Evolutionary conservation across 2,113 vertebrate genomes (phyloP), one percentile per base, ranked within the genome.

Genomic region (Mus spicilegus): DNA sequence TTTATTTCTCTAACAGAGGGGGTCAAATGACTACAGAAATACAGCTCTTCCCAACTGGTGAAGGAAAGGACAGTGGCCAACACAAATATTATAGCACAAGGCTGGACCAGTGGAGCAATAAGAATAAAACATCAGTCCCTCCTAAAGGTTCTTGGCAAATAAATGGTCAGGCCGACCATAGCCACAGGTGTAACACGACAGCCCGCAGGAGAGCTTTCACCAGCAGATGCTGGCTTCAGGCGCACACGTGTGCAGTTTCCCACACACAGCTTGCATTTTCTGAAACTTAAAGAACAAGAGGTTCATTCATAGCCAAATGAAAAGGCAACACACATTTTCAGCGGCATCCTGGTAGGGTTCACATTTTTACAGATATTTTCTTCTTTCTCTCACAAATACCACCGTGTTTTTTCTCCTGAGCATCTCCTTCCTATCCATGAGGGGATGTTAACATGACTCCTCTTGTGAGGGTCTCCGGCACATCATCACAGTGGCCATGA

Each of bases 21-120:
- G 36, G 16, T 26, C 14, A 81, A 77, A 89, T 95, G 69, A 76
- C 46, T 82, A 61, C 70, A 54, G 93, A 75, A 95, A 80, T 72
- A 95, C 73, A 95, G 93, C 85, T 93, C 96, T 91, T 90, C 94
- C 51, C 88, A 92, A 91, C 56, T 91, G 67, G 87, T 76, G n/a
- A 94, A 93, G 96, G 85, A 92, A 93, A 96, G 91, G 89, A 80
- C 91, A 91, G 30, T 61, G 61, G 97, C 97, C 97, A 97, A 97
- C 39, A 75, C 88, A 97, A 98, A 97, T 95, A 97, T 95, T 96
- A 94, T 76, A 97, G 78, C 82, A 94, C 46, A 78, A 95, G 49
- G 58, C 87, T 85, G 69, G 96, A 95, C 86, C 63, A 87, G 81
- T 89, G 39, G 72, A 95, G 90, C 94, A 96, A 96, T 56, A 20